Conservation (phyloP, 2,888 invertebrate species). For the Acronicta leporina region DNA sequence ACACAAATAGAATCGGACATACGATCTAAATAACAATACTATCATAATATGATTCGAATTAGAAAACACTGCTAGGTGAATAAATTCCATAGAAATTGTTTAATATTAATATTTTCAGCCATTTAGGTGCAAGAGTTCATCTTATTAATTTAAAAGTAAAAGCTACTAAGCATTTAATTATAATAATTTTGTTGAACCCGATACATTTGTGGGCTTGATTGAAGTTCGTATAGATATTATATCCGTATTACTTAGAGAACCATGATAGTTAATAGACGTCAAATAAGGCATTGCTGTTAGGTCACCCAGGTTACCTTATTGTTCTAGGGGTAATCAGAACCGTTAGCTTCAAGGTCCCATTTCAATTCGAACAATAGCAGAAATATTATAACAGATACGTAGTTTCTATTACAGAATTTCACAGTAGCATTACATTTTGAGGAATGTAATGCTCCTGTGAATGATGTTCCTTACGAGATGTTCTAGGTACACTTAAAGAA, state of each 20-base stretch:
- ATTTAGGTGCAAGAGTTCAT: too few species aligned
- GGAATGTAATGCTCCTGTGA: too few species aligned
- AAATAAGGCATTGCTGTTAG: slow-evolving; percentile 30
- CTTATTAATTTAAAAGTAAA: too few species aligned
- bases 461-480: too few species aligned
- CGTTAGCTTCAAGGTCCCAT: slow-evolving; percentile 6
- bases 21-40: too few species aligned
- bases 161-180: too few species aligned
- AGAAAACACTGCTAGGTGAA: too few species aligned
- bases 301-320: slow-evolving; percentile 23
- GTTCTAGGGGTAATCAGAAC: slow-evolving; percentile 26
- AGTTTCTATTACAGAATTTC: background rate
- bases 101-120: too few species aligned
- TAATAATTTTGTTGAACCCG: slow-evolving; percentile 1
- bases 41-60: too few species aligned
- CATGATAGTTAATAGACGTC: slow-evolving; percentile 39
- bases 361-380: slow-evolving; percentile 2
- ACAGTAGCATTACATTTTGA: background rate
- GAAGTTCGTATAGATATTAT: slow-evolving; percentile 7
- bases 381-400: background rate
- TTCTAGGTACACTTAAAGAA: too few species aligned
- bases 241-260: slow-evolving; percentile 34
- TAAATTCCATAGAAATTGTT: too few species aligned
- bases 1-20: background rate
- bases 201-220: slow-evolving; percentile 24